Base-by-base conservation (phyloP, 1,140 invertebrate genomes). In the Dinothrombium tinctorium region DNA sequence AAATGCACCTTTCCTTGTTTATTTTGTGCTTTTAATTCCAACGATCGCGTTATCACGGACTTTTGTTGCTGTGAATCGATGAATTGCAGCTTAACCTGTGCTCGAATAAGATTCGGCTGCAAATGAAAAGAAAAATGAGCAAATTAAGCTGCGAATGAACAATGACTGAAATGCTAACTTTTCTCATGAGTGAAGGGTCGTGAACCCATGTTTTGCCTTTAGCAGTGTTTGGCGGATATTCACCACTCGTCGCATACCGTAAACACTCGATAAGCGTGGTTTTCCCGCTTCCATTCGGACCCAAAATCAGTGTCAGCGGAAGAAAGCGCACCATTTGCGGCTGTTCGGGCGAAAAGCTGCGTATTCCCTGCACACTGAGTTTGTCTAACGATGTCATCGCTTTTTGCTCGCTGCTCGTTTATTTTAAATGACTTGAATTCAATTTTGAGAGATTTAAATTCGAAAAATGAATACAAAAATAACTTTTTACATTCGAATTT, bases 261-360 rank as follows among this genome's bases (percentile, higher is more conserved):
- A 98, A 58, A 44, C 76, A 73, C 60, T 96, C 90, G 47, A 96
- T 92, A 28, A 96, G 74, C 1, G 90, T 95, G 0, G 90, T 96
- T 71, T 98, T 98, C n/a, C 92, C 94, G 54, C 84, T 92, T 31
- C 92, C 94, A 71, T 98, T 99, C 55, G 82, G 74, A 0, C 92
- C 94, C 6, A 94, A 61, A 53, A 99, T 92, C 11, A 98, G 59
- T 0, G 90, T 96, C 20, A 98, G 60, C 0, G 92, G 92, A 11
- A 69, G 67, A 61, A 98, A 96, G 42, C 66, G 57, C 49, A 84
- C 73, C 33, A 67, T 61, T 48, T 81, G 72, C 35, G 68, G 63
- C 41, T 74, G 67, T 41, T 74, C 67, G 0, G 76, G 70, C 3
- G 77, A 74, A 60, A 92, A 95, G 61, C 81, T 92, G 32, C 90